phyloP scores from a whole-genome alignment of 2,113 vertebrate genomes.

The Neoarius graeffei region DNA sequence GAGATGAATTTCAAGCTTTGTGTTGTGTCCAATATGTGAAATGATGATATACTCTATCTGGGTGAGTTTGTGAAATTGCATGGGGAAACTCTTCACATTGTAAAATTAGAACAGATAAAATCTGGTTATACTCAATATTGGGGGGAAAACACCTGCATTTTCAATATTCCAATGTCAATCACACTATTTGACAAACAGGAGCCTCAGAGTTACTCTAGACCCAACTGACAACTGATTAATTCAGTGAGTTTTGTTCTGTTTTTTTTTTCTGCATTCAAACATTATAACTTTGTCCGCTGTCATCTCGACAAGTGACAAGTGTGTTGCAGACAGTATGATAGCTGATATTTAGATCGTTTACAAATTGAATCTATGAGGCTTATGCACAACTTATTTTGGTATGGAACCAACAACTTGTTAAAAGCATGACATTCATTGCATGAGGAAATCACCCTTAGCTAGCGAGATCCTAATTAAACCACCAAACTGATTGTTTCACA shows the following conservation, averaged over 20 bases:
- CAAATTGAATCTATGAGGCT: background rate
- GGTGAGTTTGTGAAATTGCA: background rate
- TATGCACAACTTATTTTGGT: background rate
- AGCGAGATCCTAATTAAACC: background rate
- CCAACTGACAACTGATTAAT: background rate
- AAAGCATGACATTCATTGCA: background rate
- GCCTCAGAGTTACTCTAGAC: background rate
- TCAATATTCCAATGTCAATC: background rate
- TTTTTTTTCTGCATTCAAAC: background rate
- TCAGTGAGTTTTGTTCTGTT: background rate
- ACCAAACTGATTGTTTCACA: background rate
- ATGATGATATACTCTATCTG: background rate
- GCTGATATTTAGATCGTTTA: background rate
- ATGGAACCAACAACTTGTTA: background rate
- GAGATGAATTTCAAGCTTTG: background rate
- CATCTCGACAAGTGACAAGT: background rate
- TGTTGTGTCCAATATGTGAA: background rate
- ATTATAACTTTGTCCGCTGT: background rate
- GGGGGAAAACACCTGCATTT: background rate
- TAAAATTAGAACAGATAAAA: background rate
- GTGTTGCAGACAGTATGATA: background rate
- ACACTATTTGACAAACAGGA: background rate
- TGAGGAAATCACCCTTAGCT: background rate
- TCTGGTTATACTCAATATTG: background rate
- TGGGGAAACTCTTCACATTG: background rate